phyloP scores from a whole-genome alignment of 2,888 invertebrate species.

The Epistrophe eligans region DNA sequence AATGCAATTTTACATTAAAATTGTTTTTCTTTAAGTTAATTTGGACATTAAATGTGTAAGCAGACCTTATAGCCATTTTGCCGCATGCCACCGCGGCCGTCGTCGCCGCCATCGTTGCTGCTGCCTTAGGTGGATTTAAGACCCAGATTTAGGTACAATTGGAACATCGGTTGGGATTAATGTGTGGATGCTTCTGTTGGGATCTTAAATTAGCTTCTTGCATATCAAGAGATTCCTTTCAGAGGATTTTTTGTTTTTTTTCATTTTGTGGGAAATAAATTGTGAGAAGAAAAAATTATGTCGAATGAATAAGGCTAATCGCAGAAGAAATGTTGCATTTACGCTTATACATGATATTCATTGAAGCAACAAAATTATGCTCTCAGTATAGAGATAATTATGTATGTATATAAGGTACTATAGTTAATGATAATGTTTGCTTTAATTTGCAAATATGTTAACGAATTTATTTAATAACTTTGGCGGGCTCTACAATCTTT shows the following conservation, averaged over 20 bases:
- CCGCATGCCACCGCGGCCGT: constrained; percentile 10
- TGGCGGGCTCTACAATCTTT: no score
- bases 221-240: constrained; percentile 38
- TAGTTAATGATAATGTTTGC: constrained; percentile 55
- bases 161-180: constrained; percentile 54
- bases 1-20: constrained; percentile 73
- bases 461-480: background rate
- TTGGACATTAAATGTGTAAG: constrained; percentile 75
- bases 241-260: background rate
- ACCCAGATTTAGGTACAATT: constrained; percentile 57
- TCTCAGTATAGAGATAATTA: constrained; percentile 21
- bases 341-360: constrained; percentile 33
- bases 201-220: constrained; percentile 36
- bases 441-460: constrained; percentile 9
- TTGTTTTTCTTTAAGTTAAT: constrained; percentile 72
- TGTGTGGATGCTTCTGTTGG: constrained; percentile 69
- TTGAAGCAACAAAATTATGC: constrained; percentile 17
- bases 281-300: constrained; percentile 65
- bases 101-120: background rate
- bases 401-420: constrained; percentile 19
- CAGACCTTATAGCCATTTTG: constrained; percentile 42
- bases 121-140: constrained; percentile 52
- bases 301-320: constrained; percentile 54
- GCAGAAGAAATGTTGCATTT: constrained; percentile 50
- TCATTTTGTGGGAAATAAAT: constrained; percentile 43